Percentiles rank a stretch among this genome's conserved stretches.
phyloP scores from a whole-genome alignment of 2,888 invertebrate species.

The Archips crataeganus region DNA sequence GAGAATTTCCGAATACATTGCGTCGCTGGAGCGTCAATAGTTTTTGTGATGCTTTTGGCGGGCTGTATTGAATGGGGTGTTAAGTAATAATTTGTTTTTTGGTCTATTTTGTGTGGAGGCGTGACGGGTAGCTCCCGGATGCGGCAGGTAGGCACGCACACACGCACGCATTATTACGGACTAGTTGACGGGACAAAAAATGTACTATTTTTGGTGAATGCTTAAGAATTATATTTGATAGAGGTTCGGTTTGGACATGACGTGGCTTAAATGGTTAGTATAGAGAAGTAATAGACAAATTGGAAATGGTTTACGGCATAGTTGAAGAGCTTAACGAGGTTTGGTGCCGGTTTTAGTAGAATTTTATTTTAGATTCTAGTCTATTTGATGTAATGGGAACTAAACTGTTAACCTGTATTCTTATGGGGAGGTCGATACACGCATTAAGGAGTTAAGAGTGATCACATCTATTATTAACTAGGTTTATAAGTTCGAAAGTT shows the following conservation, averaged over 20 bases:
- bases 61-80: conserved; percentile 66
- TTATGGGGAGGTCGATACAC: background rate
- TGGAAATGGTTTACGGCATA: conserved; percentile 14
- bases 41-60: conserved; percentile 52
- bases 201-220: conserved; percentile 40
- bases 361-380: conserved; percentile 8
- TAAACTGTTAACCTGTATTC: conserved; percentile 15
- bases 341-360: conserved; percentile 4
- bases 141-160: conserved; percentile 80
- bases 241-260: conserved; percentile 34
- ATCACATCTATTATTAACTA: background rate
- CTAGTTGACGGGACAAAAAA: conserved; percentile 40
- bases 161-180: conserved; percentile 53
- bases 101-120: conserved; percentile 69
- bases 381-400: conserved; percentile 7
- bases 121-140: conserved; percentile 74
- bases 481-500: background rate
- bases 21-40: conserved; percentile 46
- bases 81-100: conserved; percentile 66
- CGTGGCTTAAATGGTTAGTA: conserved; percentile 6
- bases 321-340: background rate
- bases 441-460: background rate
- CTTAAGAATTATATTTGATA: conserved; percentile 38
- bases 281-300: conserved; percentile 17
- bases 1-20: conserved; percentile 52